A percentile compares a stretch with the other conserved stretches of the same genome.
These are phyloP conservation scores for Caenorhabditis becei DNA, from an alignment of 2,888 invertebrate genomes.

Conservation along the genomic window DNA sequence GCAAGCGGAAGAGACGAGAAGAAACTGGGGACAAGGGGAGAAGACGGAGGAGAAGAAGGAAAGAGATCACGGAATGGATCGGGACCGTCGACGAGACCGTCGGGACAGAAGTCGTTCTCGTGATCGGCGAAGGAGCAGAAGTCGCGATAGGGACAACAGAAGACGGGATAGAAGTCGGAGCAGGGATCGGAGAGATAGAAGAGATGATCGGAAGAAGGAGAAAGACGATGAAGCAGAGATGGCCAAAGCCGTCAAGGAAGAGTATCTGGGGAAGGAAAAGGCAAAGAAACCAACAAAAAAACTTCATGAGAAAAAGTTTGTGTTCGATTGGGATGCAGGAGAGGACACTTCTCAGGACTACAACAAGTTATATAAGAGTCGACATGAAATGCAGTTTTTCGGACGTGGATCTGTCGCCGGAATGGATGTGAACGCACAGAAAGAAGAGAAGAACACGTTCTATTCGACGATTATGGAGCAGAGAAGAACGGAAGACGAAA, in stretches of 20 bases:
- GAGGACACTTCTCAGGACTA: constrained; percentile 98
- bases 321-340: constrained; percentile 99
- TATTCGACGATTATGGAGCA: constrained; percentile 96
- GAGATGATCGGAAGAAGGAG: constrained; percentile 50
- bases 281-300: constrained; percentile 85
- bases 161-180: constrained; percentile 59
- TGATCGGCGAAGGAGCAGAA: constrained; percentile 70
- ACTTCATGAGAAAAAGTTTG: constrained; percentile 98
- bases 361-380: constrained; percentile 95
- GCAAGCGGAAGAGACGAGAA: constrained; percentile 85
- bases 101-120: constrained; percentile 73
- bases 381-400: constrained; percentile 97
- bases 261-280: constrained; percentile 77
- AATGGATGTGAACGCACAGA: constrained; percentile 90
- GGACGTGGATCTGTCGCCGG: constrained; percentile 98
- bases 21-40: constrained; percentile 70
- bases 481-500: constrained; percentile 95
- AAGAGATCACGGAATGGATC: constrained; percentile 52
- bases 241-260: constrained; percentile 75
- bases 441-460: constrained; percentile 92
- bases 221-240: constrained; percentile 55
- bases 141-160: constrained; percentile 57
- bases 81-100: constrained; percentile 60
- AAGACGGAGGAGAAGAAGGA: constrained; percentile 32
- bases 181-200: constrained; percentile 52